Conservation (phyloP, 2,113 vertebrate species). For the Lampris incognitus region DNA sequence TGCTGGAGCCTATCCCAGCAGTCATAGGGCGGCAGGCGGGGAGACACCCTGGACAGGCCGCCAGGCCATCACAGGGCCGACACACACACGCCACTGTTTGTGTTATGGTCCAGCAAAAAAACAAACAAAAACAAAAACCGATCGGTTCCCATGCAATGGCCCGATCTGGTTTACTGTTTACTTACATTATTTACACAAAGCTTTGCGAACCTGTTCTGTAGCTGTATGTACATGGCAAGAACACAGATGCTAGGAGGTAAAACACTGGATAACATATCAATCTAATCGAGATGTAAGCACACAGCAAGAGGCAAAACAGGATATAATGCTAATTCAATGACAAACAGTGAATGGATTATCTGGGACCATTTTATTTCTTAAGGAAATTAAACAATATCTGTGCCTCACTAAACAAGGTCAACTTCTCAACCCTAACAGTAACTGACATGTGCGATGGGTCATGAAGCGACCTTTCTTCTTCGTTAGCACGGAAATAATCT, state of each 20-base stretch:
- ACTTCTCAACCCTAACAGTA: conserved; percentile 43
- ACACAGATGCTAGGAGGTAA: conserved; percentile 1
- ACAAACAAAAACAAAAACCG: too few species aligned
- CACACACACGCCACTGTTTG: too few species aligned
- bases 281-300: conserved; percentile 47
- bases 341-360: conserved; percentile 29
- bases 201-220: conserved; percentile 19
- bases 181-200: conserved; percentile 43
- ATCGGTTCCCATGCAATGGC: too few species aligned
- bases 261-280: conserved; percentile 20
- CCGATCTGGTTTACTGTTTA: too few species aligned
- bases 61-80: too few species aligned
- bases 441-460: conserved; percentile 54
- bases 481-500: conserved; percentile 47
- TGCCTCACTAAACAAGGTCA: conserved; percentile 60
- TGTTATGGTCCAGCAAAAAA: too few species aligned
- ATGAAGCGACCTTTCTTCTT: conserved; percentile 62
- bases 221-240: conserved; percentile 39
- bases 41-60: too few species aligned
- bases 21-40: too few species aligned
- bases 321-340: conserved; percentile 42
- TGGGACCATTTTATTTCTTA: conserved; percentile 34
- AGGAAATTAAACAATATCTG: conserved; percentile 37
- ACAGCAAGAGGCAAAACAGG: conserved; percentile 26
- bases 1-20: too few species aligned